A percentile compares a stretch with the other conserved stretches of the same genome.
Conservation (phyloP, 35 echinoderm and acorn worm genomes). For the Patiria miniata region DNA sequence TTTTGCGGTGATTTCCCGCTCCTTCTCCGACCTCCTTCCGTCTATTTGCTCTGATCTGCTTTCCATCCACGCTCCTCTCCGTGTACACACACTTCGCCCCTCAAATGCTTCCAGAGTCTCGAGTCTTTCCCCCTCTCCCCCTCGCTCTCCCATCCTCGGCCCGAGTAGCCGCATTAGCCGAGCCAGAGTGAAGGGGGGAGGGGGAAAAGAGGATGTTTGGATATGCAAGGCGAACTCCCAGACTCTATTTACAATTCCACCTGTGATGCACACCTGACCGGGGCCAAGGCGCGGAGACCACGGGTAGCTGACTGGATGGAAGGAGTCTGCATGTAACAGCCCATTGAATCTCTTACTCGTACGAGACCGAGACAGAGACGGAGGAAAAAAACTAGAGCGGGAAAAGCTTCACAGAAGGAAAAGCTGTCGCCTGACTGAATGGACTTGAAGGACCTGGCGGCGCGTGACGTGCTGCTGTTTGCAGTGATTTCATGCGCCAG, state of each 20-base stretch:
- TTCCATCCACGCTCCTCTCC: not conserved
- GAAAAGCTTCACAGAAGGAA: not conserved
- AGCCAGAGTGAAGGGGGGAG: not conserved
- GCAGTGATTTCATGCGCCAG: not conserved
- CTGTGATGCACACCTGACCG: slow-evolving; percentile 12
- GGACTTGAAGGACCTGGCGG: not conserved
- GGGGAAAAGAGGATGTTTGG: not conserved
- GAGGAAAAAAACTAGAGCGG: too few relatives aligned
- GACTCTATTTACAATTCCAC: slow-evolving; percentile 17
- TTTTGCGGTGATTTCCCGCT: not conserved
- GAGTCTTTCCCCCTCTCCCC: not conserved
- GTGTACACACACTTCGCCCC: slow-evolving; percentile 15
- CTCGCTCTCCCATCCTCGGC: not conserved
- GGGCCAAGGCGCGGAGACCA: too few relatives aligned
- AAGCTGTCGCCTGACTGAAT: slow-evolving; percentile 14
- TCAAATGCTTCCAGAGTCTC: slow-evolving; percentile 1
- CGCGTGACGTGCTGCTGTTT: not conserved
- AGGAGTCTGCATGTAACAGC: too few relatives aligned
- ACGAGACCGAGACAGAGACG: too few relatives aligned
- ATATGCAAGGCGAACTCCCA: not conserved
- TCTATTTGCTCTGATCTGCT: slow-evolving; percentile 11
- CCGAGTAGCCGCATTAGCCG: slow-evolving; percentile 6
- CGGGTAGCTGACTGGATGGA: too few relatives aligned
- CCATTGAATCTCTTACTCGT: too few relatives aligned
- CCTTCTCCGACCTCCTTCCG: not conserved